phyloP scores from a whole-genome alignment of 2,888 invertebrate species.

The Pammene aurita region DNA sequence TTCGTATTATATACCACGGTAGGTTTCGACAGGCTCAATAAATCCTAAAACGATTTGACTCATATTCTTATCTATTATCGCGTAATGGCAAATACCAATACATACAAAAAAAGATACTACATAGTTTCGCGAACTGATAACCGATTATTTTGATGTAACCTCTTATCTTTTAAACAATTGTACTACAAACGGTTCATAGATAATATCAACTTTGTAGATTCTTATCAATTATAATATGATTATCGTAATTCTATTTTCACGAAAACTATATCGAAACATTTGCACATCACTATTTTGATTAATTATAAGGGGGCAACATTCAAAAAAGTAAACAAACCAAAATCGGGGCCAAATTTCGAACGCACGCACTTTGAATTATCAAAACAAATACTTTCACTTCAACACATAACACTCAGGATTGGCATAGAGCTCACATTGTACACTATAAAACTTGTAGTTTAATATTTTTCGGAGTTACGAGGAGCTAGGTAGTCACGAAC shows the following conservation, averaged over 20 bases:
- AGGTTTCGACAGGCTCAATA: too few relatives aligned
- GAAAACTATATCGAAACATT: conserved; percentile 20
- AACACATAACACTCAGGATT: conserved; percentile 11
- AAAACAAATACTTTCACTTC: conserved; percentile 20
- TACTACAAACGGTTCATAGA: neutral
- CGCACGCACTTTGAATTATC: conserved; percentile 25
- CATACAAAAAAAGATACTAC: conserved; percentile 9
- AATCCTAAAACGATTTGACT: too few relatives aligned
- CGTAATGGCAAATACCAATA: neutral
- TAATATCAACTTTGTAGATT: neutral
- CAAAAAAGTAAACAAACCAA: conserved; percentile 32
- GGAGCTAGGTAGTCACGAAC: conserved; percentile 47
- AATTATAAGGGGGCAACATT: conserved; percentile 28
- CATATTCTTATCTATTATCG: too few relatives aligned
- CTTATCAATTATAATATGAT: conserved; percentile 10
- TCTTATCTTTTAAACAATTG: conserved; percentile 23
- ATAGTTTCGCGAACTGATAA: conserved; percentile 21
- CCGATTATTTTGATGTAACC: conserved; percentile 20
- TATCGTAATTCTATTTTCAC: neutral
- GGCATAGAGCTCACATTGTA: neutral
- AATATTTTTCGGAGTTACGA: conserved; percentile 24
- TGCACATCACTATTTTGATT: conserved; percentile 26
- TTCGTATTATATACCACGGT: too few relatives aligned
- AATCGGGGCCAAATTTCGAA: conserved; percentile 36
- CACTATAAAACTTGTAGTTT: conserved; percentile 2